A percentile compares a stretch with the other conserved stretches of the same genome.
phyloP scores from a whole-genome alignment of 2,888 invertebrate species.

The Mimumesa dahlbomi region DNA sequence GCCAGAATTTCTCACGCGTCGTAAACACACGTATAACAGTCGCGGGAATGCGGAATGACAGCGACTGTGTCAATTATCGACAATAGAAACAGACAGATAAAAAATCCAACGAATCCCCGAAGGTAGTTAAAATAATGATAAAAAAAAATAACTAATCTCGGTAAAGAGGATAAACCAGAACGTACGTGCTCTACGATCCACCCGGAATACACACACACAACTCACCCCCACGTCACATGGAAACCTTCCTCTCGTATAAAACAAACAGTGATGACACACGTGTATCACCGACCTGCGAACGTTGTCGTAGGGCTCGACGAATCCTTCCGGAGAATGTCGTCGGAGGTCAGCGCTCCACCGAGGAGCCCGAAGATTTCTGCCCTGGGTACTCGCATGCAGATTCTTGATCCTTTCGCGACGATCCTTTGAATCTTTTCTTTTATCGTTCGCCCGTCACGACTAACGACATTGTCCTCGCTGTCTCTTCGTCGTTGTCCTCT shows the following conservation, averaged over 20 bases:
- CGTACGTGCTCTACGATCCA: slow-evolving; percentile 30
- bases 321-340: slow-evolving; percentile 66
- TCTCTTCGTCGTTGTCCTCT: too few species aligned
- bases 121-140: too few species aligned
- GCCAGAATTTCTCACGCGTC: slow-evolving; percentile 32
- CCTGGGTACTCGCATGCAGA: slow-evolving; percentile 76
- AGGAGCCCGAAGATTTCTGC: slow-evolving; percentile 71
- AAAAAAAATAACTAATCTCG: too few species aligned
- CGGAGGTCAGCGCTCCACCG: slow-evolving; percentile 69
- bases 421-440: not conserved
- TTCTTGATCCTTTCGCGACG: slow-evolving; percentile 22
- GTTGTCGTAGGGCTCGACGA: slow-evolving; percentile 62
- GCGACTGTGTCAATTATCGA: not conserved
- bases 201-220: slow-evolving; percentile 42
- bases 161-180: too few species aligned
- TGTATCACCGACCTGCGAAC: slow-evolving; percentile 73
- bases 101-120: too few species aligned
- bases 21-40: slow-evolving; percentile 10
- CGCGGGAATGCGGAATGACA: slow-evolving; percentile 11
- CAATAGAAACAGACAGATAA: too few species aligned
- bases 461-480: slow-evolving; percentile 39
- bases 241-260: slow-evolving; percentile 22
- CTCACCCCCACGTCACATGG: slow-evolving; percentile 51
- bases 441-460: slow-evolving; percentile 45
- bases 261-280: slow-evolving; percentile 51